These are phyloP conservation scores for Trissoscelio sp. DNA, from an alignment of 2,888 invertebrate genomes.

Conservation along the genomic window DNA sequence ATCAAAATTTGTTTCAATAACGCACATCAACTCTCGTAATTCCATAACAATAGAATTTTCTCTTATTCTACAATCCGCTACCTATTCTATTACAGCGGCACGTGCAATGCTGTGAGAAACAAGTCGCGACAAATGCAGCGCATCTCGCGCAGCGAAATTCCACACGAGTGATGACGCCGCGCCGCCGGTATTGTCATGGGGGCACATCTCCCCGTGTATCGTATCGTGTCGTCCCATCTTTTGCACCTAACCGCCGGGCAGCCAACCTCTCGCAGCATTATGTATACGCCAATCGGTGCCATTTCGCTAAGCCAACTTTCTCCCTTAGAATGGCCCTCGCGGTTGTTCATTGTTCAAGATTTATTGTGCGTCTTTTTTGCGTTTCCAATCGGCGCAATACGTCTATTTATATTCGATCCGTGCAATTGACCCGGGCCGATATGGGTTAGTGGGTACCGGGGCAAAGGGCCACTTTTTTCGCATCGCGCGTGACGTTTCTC, in stretches of 20 bases:
- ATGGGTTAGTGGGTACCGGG: conserved; percentile 20
- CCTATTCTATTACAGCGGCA: conserved; percentile 13
- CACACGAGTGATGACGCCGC: conserved; percentile 37
- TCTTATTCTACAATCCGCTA: conserved; percentile 37
- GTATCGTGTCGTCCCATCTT: conserved; percentile 43
- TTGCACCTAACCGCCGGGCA: conserved; percentile 26
- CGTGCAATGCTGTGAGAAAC: conserved; percentile 49
- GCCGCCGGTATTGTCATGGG: conserved; percentile 39
- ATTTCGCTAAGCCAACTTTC: conserved; percentile 56
- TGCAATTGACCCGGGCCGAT: conserved; percentile 19
- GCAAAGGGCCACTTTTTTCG: conserved; percentile 29
- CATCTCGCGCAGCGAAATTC: conserved; percentile 43
- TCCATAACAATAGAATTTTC: conserved; percentile 46
- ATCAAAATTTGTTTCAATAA: conserved; percentile 53
- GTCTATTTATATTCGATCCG: conserved; percentile 26
- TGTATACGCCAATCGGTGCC: conserved; percentile 49
- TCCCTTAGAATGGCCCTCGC: conserved; percentile 35
- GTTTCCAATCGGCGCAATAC: conserved; percentile 9
- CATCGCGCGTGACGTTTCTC: background rate
- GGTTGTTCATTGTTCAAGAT: conserved; percentile 43
- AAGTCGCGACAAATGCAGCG: conserved; percentile 39
- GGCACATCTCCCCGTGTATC: conserved; percentile 22
- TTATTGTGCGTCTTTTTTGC: conserved; percentile 28
- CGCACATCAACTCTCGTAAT: conserved; percentile 34
- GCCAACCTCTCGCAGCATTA: conserved; percentile 26